phyloP scores from a whole-genome alignment of 2,113 vertebrate species.

The Abramis brama region DNA sequence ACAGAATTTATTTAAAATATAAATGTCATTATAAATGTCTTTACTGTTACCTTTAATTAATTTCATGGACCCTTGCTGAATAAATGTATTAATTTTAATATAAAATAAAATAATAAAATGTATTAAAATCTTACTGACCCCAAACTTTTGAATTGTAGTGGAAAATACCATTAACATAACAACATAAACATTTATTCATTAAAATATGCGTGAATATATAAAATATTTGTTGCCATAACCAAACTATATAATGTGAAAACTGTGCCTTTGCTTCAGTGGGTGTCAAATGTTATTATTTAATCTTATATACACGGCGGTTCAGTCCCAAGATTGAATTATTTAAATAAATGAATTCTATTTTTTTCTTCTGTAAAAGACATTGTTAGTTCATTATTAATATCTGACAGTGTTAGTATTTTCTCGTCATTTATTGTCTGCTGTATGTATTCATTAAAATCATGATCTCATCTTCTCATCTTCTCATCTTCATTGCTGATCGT shows the following conservation, averaged over 20 bases:
- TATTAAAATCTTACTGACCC: not conserved
- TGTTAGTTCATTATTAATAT: slow-evolving; percentile 13
- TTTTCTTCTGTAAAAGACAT: not conserved
- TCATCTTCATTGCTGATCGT: not conserved
- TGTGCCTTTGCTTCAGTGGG: not conserved
- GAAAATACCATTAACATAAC: not conserved
- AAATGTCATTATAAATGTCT: not conserved
- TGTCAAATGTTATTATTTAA: not conserved
- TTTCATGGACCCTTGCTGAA: not conserved
- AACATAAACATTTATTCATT: not conserved
- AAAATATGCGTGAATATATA: not conserved
- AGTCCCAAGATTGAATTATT: not conserved
- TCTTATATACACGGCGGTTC: not conserved
- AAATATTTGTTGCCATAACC: not conserved
- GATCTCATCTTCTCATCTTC: not conserved
- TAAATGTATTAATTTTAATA: not conserved
- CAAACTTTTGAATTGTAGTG: not conserved
- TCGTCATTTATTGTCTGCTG: not conserved
- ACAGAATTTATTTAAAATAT: not conserved
- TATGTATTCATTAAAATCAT: not conserved
- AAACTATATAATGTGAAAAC: not conserved
- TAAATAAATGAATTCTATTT: not conserved
- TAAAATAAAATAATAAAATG: not conserved
- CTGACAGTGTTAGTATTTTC: not conserved
- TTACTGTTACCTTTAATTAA: not conserved